Base-by-base conservation (phyloP, 2,113 vertebrate species). In the Gallinago jamesoni region DNA sequence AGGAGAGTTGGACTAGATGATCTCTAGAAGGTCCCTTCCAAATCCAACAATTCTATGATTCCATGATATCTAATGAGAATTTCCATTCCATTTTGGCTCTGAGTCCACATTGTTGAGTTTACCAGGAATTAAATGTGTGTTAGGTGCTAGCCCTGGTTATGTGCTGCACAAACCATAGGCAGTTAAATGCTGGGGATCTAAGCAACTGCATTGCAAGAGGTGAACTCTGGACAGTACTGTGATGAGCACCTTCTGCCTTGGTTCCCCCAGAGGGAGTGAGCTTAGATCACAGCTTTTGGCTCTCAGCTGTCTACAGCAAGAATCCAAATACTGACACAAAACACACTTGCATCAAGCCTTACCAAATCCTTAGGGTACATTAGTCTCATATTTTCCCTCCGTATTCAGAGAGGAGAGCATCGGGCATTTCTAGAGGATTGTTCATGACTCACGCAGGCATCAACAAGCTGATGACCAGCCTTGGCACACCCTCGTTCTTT, bases 331-430 rank as follows among this genome's bases (percentile, higher is more conserved):
- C 4, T 24, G 55, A 45, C 15, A 25, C 5, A 43, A 74, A 53
- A 20, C 4, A 21, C 4, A 20, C 27, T 39, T 7, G 5, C 24
- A 62, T 27, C 9, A 27, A 45, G 23, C 13, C 6, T 83, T 59
- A 52, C 2, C 22, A 74, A 83, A 53, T 41, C 6, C 7, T 57
- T 57, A 48, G 50, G 4, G 12, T 8, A 85, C 10, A 55, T 8
- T 3, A 2, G 37, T 3, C 4, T 76, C 30, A 6, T 18, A 9
- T 67, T 78, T 68, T 19, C 16, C 5, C 10, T 27, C 0, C 0
- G 1, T 35, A 39, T 53, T 69, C 28, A 45, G 13, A 48, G 21
- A 48, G 21, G 25, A 78, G 4, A 24, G 5, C 20, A 21, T 17
- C 1, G 2, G 27, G 7, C 2, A 30, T 37, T 93, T 74, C 27